Base-by-base conservation (phyloP, 1,140 invertebrate species). In the Bactericera cockerelli region DNA sequence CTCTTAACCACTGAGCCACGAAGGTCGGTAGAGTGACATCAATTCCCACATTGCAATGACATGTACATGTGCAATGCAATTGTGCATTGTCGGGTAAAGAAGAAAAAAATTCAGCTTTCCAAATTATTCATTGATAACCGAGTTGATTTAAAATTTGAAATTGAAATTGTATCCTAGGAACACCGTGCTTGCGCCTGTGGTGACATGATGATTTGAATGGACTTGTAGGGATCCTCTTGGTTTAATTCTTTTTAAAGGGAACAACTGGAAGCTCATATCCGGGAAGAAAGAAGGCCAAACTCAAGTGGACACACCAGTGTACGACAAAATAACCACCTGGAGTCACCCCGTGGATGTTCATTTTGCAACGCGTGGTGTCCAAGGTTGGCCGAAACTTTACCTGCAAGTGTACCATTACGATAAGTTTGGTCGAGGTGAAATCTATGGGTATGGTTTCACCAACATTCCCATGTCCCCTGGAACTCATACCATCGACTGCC, bases 371-470 rank as follows among this genome's bases (percentile, higher is more conserved):
- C 84, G 83, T 69, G 86, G 86, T 55, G 72, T 91, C 61, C 86
- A 89, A 78, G 86, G 87, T 63, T 93, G 89, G 89, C 89, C 89
- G 25, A 89, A 88, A 75, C 72, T 93, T 61, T 77, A 86, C 66
- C 70, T 93, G 22, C 85, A 92, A 78, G 81, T 92, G 1, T 89
- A 83, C 75, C 81, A 87, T 68, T 78, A 86, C 62, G 88, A 93
- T 71, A 73, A 77, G 60, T 79, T 83, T 70, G 84, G 84, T 1
- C 72, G 87, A 53, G 79, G 80, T 65, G 86, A 89, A 74, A 72
- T 89, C 54, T 85, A 82, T 65, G 87, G 89, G 1, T 96, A 97
- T 74, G 89, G 89, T 31, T 82, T 86, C 66, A 79, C 81, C 61
- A 81, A 82, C 62, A 70, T 97, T 59, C 93, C 93, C 22, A 79